Percentiles rank a stretch among this genome's conserved stretches.
Conservation (phyloP, 2,113 vertebrate species). For the Triplophysa tibetana region DNA sequence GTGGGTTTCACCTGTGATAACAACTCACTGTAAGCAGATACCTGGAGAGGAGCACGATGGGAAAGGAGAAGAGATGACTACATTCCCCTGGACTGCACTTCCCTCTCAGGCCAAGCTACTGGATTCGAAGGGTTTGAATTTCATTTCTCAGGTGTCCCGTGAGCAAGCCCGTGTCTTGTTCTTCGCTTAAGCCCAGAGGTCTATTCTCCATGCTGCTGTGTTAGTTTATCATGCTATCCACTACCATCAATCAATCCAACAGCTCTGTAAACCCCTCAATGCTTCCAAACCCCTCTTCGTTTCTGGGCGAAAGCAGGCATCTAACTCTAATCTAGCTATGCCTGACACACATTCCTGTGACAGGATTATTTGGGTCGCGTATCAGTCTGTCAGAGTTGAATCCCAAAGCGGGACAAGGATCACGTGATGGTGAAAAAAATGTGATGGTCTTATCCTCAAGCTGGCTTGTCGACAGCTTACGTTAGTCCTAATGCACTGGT, state of each 20-base stretch:
- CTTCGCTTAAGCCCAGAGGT: neutral
- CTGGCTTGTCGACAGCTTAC: neutral
- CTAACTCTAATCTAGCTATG: slow-evolving; percentile 28
- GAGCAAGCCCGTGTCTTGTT: neutral
- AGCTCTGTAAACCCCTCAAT: neutral
- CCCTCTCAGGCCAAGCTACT: neutral
- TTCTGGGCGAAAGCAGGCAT: slow-evolving; percentile 6
- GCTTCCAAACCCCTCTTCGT: slow-evolving; percentile 25
- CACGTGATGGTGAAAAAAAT: no score
- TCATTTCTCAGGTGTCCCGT: neutral
- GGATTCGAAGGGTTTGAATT: neutral
- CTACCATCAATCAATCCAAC: neutral
- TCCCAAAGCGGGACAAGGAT: neutral
- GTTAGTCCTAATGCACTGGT: neutral
- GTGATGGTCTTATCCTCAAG: neutral
- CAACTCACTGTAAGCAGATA: neutral
- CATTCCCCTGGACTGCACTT: neutral
- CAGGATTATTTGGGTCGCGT: slow-evolving; percentile 29
- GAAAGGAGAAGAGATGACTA: neutral
- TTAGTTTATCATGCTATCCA: neutral
- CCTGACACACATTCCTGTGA: slow-evolving; percentile 24
- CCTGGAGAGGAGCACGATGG: neutral
- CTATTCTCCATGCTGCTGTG: neutral
- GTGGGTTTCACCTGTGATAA: neutral
- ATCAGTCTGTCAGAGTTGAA: slow-evolving; percentile 10